These are phyloP conservation scores for Cryptotermes secundus DNA, from an alignment of 1,140 invertebrate genomes.

Conservation along the genomic window DNA sequence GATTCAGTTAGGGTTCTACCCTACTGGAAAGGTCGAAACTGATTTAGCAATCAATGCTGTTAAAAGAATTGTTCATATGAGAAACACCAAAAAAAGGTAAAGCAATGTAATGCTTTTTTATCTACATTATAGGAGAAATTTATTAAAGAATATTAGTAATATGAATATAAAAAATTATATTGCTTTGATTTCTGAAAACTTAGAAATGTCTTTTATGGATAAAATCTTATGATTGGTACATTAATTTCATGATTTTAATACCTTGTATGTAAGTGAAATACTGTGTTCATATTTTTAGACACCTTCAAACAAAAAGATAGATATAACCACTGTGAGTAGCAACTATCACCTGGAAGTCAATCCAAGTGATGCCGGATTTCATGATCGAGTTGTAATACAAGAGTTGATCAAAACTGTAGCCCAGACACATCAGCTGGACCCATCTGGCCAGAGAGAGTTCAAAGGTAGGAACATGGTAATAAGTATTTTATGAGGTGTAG, in stretches of 20 bases:
- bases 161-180: too few relatives aligned
- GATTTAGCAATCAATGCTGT: too few relatives aligned
- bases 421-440: constrained; percentile 91
- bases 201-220: neutral
- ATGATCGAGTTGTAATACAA: constrained; percentile 96
- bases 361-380: constrained; percentile 96
- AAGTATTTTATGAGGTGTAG: too few relatives aligned
- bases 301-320: constrained; percentile 91
- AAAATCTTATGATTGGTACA: neutral
- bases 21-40: too few relatives aligned
- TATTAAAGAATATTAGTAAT: too few relatives aligned
- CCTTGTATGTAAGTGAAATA: neutral
- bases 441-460: constrained; percentile 83
- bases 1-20: too few relatives aligned
- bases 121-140: too few relatives aligned
- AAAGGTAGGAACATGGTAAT: constrained; percentile 64
- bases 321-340: constrained; percentile 91
- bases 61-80: too few relatives aligned
- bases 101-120: too few relatives aligned
- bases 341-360: constrained; percentile 99
- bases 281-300: constrained; percentile 59
- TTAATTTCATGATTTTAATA: neutral
- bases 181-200: too few relatives aligned
- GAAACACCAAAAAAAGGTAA: too few relatives aligned
- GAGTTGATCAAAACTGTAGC: constrained; percentile 97